Conservation (phyloP, 2,113 vertebrate genomes). For the Hyperopisus bebe region DNA sequence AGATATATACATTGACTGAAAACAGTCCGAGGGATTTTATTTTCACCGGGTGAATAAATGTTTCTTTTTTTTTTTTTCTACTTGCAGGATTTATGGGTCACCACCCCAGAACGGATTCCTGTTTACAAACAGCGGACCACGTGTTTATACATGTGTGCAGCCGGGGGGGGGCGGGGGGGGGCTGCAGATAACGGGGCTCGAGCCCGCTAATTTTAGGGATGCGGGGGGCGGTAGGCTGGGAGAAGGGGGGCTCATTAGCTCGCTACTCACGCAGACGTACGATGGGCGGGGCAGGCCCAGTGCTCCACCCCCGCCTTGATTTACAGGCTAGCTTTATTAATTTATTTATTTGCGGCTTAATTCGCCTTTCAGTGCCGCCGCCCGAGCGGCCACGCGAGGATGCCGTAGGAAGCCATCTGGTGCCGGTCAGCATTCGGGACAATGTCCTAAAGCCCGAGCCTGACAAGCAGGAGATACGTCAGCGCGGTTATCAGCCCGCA, state of each 20-base stretch:
- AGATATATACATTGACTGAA: neutral
- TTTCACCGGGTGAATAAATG: neutral
- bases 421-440: constrained; percentile 72
- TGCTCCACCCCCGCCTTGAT: constrained; percentile 60
- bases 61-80: neutral
- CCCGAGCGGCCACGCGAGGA: constrained; percentile 79
- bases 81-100: neutral
- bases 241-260: constrained; percentile 55
- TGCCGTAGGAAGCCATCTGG: constrained; percentile 82
- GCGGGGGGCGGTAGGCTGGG: neutral
- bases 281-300: constrained; percentile 68
- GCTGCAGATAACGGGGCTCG: constrained; percentile 41
- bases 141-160: neutral
- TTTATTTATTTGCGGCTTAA: constrained; percentile 53
- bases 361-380: constrained; percentile 48
- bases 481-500: constrained; percentile 87
- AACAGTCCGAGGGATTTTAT: neutral
- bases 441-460: constrained; percentile 78
- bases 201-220: constrained; percentile 26
- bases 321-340: constrained; percentile 71
- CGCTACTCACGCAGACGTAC: constrained; percentile 43
- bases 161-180: neutral
- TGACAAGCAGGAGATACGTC: constrained; percentile 97
- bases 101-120: neutral
- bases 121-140: neutral